phyloP scores from a whole-genome alignment of 2,113 vertebrate genomes.

The Struthidea cinerea region DNA sequence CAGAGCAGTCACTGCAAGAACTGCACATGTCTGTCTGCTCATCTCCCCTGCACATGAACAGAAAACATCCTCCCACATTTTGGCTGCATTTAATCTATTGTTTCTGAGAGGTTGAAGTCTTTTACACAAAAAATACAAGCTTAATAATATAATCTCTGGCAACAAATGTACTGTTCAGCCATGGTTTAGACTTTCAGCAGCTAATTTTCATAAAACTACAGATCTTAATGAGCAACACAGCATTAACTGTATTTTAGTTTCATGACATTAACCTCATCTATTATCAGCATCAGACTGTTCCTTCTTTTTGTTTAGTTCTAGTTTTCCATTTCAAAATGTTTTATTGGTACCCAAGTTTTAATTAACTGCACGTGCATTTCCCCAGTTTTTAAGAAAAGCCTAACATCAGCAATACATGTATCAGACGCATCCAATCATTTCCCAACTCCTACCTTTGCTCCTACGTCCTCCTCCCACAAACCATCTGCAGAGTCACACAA shows the following conservation, averaged over 20 bases:
- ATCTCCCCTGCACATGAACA: not conserved
- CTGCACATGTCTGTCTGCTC: not conserved
- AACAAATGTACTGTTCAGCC: not conserved
- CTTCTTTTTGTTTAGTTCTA: not conserved
- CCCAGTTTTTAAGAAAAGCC: not conserved
- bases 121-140: not conserved
- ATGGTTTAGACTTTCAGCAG: not conserved
- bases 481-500: not conserved
- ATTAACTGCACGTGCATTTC: not conserved
- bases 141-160: not conserved
- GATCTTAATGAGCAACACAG: not conserved
- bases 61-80: not conserved
- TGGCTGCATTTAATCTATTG: not conserved
- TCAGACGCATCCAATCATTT: not conserved
- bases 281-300: not conserved
- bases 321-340: constrained; percentile 5
- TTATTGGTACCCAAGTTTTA: not conserved
- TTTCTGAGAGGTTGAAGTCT: not conserved
- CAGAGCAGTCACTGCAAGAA: not conserved
- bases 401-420: not conserved
- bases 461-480: not conserved
- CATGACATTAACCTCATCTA: not conserved
- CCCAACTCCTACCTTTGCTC: not conserved
- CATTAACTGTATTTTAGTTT: not conserved
- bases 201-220: not conserved